Evolutionary conservation across 2,888 invertebrate genomes (phyloP).

Genomic region (Chironomus riparius): DNA sequence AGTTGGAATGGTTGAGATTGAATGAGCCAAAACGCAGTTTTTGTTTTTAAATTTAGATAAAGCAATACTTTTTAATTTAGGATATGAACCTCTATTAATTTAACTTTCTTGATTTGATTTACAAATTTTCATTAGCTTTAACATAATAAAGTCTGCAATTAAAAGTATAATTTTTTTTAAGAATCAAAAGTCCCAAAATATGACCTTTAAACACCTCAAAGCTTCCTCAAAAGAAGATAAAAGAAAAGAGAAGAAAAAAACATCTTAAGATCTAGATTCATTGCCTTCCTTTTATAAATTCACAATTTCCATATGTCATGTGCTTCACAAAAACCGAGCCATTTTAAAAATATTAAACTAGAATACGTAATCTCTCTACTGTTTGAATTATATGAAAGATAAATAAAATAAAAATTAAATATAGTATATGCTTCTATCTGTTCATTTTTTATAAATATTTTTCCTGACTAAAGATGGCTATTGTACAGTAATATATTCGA

Average conservation of each 20-base stretch:
- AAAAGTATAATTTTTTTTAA: not conserved
- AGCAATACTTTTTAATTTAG: no score
- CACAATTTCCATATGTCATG: conserved; percentile 6
- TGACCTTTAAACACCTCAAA: no score
- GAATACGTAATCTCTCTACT: not conserved
- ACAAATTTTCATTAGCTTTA: no score
- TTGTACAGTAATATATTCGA: not conserved
- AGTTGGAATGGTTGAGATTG: not conserved
- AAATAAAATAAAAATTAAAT: not conserved
- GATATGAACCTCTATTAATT: no score
- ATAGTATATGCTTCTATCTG: not conserved
- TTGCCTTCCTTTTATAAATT: not conserved
- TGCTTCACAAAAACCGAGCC: not conserved
- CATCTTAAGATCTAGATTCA: not conserved
- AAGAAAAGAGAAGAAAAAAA: not conserved
- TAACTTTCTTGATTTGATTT: no score
- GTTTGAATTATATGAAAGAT: not conserved
- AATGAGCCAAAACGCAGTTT: no score
- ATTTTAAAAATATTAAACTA: not conserved
- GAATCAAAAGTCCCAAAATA: no score
- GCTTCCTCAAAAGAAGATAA: not conserved
- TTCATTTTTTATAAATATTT: not conserved
- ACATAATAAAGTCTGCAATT: no score
- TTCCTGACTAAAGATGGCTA: not conserved
- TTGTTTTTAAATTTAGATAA: no score